Evolutionary conservation across 2,113 vertebrate species (phyloP).

Genomic region (Pardalotus punctatus): DNA sequence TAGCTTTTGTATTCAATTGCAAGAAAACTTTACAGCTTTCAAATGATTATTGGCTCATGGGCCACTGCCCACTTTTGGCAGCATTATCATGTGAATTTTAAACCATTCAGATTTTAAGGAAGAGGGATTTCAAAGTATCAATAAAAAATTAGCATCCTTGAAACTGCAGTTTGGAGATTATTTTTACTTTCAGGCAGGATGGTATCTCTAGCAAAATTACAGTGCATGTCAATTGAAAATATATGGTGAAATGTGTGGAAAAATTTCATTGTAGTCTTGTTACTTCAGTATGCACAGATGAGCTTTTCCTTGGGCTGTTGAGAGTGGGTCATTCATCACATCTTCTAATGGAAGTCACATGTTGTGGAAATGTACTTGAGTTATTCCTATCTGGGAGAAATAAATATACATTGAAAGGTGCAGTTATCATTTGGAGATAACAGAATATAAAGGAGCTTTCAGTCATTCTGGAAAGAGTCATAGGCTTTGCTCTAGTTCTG

Average conservation of each 20-base stretch:
- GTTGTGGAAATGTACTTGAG: slow-evolving; percentile 9
- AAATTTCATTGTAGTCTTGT: not conserved
- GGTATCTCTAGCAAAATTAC: not conserved
- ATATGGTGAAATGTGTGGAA: not conserved
- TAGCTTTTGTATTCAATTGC: not conserved
- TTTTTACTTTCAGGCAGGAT: not conserved
- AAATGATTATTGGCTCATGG: not conserved
- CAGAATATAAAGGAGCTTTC: slow-evolving; percentile 22
- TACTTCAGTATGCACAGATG: slow-evolving; percentile 7
- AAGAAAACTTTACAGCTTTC: not conserved
- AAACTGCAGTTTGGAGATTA: not conserved
- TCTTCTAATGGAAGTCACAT: slow-evolving; percentile 54
- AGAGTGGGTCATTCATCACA: slow-evolving; percentile 49
- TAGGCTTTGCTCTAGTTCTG: not conserved
- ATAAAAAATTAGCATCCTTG: not conserved
- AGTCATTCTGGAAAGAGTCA: not conserved
- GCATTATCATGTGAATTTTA: not conserved
- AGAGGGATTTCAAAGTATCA: not conserved
- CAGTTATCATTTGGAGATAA: slow-evolving; percentile 32
- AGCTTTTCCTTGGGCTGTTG: slow-evolving; percentile 19
- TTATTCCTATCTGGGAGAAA: slow-evolving; percentile 19
- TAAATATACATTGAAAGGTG: slow-evolving; percentile 30
- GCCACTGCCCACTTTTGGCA: not conserved
- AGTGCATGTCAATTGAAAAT: not conserved
- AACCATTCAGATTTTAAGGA: not conserved